These are phyloP conservation scores for Conger conger DNA, from an alignment of 2,113 vertebrate species.

Conservation along the genomic window DNA sequence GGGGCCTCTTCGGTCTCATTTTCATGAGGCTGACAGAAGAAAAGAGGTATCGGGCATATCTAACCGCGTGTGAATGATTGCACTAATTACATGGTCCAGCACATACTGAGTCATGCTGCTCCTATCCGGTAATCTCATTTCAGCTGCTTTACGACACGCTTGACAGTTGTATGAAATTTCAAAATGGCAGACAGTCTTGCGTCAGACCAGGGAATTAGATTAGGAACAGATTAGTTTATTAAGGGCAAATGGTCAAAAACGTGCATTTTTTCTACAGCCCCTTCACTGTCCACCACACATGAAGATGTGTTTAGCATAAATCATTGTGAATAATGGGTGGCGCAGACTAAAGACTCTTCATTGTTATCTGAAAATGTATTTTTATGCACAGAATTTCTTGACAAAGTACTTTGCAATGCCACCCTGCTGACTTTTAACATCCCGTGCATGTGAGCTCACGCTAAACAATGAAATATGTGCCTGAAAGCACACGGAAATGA, in stretches of 20 bases:
- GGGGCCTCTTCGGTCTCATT: background rate
- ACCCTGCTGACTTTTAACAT: background rate
- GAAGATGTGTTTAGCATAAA: background rate
- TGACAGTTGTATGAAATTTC: constrained; percentile 14
- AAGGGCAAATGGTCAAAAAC: background rate
- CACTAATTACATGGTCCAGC: constrained; percentile 19
- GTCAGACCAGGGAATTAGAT: background rate
- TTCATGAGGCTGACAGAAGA: background rate
- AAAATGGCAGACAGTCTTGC: background rate
- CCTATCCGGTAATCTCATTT: background rate
- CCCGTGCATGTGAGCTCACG: background rate
- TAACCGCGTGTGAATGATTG: constrained; percentile 13
- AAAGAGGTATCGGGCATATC: background rate
- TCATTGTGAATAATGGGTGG: background rate
- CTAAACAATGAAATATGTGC: background rate
- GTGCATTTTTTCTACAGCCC: background rate
- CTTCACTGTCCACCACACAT: background rate
- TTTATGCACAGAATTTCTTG: background rate
- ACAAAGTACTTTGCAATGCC: too few relatives aligned
- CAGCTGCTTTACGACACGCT: constrained; percentile 5
- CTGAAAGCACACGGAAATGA: background rate
- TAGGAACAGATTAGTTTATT: background rate
- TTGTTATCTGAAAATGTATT: background rate
- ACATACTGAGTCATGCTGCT: constrained; percentile 1
- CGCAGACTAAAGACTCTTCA: background rate